These are phyloP conservation scores for Allobates femoralis DNA, from an alignment of 2,797 vertebrate genomes.

Conservation along the genomic window DNA sequence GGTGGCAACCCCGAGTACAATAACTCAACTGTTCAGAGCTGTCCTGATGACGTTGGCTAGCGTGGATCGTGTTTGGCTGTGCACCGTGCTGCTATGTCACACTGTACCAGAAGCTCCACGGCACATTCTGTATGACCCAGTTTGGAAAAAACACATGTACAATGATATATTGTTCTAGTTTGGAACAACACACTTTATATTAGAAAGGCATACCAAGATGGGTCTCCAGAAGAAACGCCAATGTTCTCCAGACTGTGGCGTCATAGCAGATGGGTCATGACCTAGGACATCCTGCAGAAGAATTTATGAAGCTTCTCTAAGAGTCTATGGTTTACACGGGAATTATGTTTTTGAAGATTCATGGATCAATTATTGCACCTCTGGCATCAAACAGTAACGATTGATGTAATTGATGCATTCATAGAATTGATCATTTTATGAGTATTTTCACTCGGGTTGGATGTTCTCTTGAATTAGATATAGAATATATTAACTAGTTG, in stretches of 20 bases:
- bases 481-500: too few relatives aligned
- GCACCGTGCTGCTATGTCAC: constrained; percentile 19
- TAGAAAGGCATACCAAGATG: neutral
- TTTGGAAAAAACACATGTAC: constrained; percentile 6
- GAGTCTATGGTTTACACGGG: too few relatives aligned
- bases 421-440: too few relatives aligned
- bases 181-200: constrained; percentile 16
- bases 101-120: constrained; percentile 1
- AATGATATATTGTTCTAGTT: constrained; percentile 34
- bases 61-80: neutral
- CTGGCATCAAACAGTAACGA: too few relatives aligned
- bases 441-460: too few relatives aligned
- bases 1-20: constrained; percentile 5
- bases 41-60: neutral
- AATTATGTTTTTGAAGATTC: too few relatives aligned
- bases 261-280: neutral
- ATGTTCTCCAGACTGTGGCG: neutral
- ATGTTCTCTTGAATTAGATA: too few relatives aligned
- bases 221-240: neutral
- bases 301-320: neutral
- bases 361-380: too few relatives aligned
- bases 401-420: too few relatives aligned
- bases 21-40: constrained; percentile 21
- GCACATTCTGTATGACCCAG: constrained; percentile 22
- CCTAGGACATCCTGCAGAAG: neutral